Percentiles rank a stretch among this genome's conserved stretches.
Evolutionary conservation across 2,797 vertebrate species (phyloP).

Genomic region (Eurystomus glaucurus): DNA sequence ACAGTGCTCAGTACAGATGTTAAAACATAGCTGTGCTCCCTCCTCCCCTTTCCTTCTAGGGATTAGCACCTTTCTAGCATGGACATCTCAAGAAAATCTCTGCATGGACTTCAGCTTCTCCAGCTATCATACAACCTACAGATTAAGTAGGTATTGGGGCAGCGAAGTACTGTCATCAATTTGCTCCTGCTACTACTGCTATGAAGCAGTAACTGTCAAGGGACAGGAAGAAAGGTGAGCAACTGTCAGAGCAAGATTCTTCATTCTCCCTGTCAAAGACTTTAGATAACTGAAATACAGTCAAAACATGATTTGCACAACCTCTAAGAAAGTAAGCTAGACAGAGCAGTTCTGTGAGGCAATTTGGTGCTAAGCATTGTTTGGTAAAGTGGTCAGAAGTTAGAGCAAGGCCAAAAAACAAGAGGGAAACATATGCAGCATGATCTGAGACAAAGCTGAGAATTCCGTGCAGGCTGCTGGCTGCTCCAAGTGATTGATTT

Average conservation of each 20-base stretch:
- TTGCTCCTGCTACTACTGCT: background rate
- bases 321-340: background rate
- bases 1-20: background rate
- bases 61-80: background rate
- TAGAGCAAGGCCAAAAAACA: background rate
- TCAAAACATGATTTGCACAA: background rate
- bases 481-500: background rate
- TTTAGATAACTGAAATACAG: background rate
- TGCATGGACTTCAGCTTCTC: background rate
- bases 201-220: background rate
- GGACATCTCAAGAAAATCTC: background rate
- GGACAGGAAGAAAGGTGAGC: background rate
- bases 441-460: background rate
- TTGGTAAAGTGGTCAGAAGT: background rate
- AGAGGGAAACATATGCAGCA: background rate
- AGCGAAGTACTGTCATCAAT: background rate
- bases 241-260: background rate
- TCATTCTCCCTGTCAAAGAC: background rate
- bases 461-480: background rate
- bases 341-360: background rate
- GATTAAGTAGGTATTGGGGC: background rate
- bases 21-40: background rate
- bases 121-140: background rate
- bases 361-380: background rate
- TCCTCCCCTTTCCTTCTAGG: background rate